Evolutionary conservation across 2,113 vertebrate genomes (phyloP).

Genomic region (Pionites leucogaster): DNA sequence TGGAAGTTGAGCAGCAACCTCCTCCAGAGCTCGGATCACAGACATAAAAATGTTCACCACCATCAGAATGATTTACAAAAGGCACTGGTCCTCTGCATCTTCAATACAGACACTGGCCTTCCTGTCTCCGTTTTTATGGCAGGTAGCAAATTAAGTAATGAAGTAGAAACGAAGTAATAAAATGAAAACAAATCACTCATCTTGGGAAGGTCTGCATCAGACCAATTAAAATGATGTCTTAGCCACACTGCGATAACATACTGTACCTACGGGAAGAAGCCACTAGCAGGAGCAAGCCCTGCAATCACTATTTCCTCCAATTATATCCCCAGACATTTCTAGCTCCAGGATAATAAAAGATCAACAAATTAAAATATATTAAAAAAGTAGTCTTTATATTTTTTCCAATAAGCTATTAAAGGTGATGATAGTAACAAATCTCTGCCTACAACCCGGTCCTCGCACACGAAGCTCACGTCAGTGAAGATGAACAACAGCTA

Average conservation of each 20-base stretch:
- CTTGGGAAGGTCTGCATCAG: conserved; percentile 1
- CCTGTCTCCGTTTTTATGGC: conserved; percentile 21
- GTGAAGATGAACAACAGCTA: background rate
- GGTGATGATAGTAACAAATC: background rate
- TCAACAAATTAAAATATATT: background rate
- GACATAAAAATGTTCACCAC: background rate
- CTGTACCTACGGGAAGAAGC: background rate
- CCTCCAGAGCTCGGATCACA: background rate
- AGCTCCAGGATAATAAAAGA: background rate
- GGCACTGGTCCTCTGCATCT: background rate
- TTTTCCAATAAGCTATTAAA: conserved; percentile 19
- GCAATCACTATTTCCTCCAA: background rate
- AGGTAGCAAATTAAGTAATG: conserved; percentile 45
- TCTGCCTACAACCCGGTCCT: background rate
- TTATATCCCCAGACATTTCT: background rate
- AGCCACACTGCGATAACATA: background rate
- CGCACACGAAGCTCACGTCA: background rate
- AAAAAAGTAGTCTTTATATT: background rate
- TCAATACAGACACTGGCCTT: background rate
- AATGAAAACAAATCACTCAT: conserved; percentile 19
- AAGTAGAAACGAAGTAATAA: background rate
- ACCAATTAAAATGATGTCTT: conserved; percentile 50
- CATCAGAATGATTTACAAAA: conserved; percentile 24
- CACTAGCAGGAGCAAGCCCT: background rate
- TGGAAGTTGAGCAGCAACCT: background rate